Evolutionary conservation across 2,113 vertebrate genomes (phyloP), one percentile per base, ranked within the genome.

Genomic region (Daboia siamensis): DNA sequence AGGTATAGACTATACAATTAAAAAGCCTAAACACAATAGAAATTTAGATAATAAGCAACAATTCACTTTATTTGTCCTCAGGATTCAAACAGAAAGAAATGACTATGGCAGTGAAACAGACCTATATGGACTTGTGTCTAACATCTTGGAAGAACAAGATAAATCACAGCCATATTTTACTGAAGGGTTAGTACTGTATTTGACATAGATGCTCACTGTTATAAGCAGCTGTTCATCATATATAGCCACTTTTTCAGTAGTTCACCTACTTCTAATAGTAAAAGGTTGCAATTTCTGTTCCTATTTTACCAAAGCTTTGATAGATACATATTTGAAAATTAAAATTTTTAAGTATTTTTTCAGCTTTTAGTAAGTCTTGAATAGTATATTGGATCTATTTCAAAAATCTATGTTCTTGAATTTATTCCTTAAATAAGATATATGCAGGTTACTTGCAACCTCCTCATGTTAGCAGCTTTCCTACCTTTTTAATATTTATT

Each of bases 111-210:
- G 98, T 95, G 98, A 99, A 96, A 97, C 97, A 94, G 99, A 99
- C 96, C 97, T 99, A 11, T 98, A 99, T 96, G 98, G 98, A 93
- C 98, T 99, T 20, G 99, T 99, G 92, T 98, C 99, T 93, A 98
- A 98, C 94, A 99, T 99, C 96, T 96, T 99, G 96, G 99, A 98
- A 95, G 99, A 99, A 90, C 97, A 97, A 94, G 98, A 98, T 92
- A 97, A 98, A 92, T 93, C 97, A 12, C 98, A 98, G 93, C 96
- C 95, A 0, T 98, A 96, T 95, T 97, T 97, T 96, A 96, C 96
- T 96, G 98, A 98, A 90, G 97, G 98, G 99, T 99, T 97, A 96
- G 98, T 98, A 96, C 89, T 54, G 86, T 91, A 64, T 91, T 44
- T 13, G 33, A 92, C 91, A 69, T 88, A 23, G 1, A 80, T 46